A percentile compares a stretch with the other conserved stretches of the same genome.
Evolutionary conservation across 1,140 invertebrate genomes (phyloP).

Genomic region (Cyrtorhinus lividipennis): DNA sequence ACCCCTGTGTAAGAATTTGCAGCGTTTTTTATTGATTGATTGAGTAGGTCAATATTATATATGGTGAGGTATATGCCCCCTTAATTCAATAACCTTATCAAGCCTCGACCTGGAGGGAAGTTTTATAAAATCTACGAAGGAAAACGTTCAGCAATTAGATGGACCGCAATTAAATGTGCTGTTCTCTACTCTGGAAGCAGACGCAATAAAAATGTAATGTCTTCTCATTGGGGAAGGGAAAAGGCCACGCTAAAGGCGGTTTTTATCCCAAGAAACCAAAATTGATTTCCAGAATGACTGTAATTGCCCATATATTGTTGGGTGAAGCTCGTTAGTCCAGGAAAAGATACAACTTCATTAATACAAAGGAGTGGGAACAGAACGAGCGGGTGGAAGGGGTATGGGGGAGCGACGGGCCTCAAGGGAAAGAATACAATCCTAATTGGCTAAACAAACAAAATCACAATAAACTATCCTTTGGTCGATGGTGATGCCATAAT

Average conservation of each 20-base stretch:
- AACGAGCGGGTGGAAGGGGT: too few species aligned
- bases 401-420: too few species aligned
- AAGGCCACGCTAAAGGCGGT: neutral
- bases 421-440: constrained; percentile 9
- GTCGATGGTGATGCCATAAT: constrained; percentile 18
- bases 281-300: constrained; percentile 18
- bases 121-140: too few species aligned
- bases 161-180: neutral
- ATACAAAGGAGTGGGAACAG: constrained; percentile 8
- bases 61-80: too few species aligned
- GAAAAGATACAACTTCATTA: constrained; percentile 21
- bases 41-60: too few species aligned
- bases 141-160: neutral
- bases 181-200: neutral
- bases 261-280: constrained; percentile 4
- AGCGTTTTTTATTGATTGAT: too few species aligned
- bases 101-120: too few species aligned
- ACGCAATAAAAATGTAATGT: neutral
- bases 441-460: constrained; percentile 23
- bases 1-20: too few species aligned
- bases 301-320: constrained; percentile 23
- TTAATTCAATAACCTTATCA: too few species aligned
- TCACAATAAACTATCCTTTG: constrained; percentile 18
- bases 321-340: constrained; percentile 16
- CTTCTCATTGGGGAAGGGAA: neutral